phyloP scores from a whole-genome alignment of 2,888 invertebrate species.

The Diadegma fenestrale region DNA sequence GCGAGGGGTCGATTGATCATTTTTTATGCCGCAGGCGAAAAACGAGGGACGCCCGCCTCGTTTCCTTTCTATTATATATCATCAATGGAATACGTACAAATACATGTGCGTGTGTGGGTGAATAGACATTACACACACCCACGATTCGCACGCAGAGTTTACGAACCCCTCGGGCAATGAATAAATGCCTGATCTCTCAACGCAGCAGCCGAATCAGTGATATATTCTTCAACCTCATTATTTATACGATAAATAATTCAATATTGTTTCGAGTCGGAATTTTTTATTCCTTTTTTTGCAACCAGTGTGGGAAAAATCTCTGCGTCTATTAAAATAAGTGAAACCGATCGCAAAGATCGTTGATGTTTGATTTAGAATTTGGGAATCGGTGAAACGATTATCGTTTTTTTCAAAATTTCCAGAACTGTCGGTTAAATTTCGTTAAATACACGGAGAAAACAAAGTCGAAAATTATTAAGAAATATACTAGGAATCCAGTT shows the following conservation, averaged over 20 bases:
- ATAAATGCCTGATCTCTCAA: conserved; percentile 44
- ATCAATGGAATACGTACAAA: conserved; percentile 5
- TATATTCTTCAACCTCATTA: conserved; percentile 30
- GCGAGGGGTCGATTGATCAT: conserved; percentile 56
- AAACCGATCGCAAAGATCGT: neutral
- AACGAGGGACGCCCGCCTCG: conserved; percentile 32
- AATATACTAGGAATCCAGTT: too few species aligned
- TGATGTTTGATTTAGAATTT: neutral
- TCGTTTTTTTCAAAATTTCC: too few species aligned
- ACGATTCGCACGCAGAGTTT: neutral
- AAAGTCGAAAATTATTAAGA: too few species aligned
- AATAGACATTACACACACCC: conserved; percentile 4
- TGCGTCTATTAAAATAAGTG: neutral
- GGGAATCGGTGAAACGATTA: neutral
- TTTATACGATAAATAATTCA: conserved; percentile 37
- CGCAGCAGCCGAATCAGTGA: conserved; percentile 21
- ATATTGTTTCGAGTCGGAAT: neutral
- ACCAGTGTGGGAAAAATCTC: neutral
- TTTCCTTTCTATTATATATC: conserved; percentile 55
- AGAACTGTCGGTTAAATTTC: neutral
- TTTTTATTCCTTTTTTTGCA: neutral
- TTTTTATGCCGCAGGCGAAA: conserved; percentile 4
- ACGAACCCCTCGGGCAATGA: conserved; percentile 44
- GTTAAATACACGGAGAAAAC: too few species aligned
- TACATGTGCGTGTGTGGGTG: conserved; percentile 16